A percentile compares a stretch with the other conserved stretches of the same genome.
phyloP scores from a whole-genome alignment of 2,797 vertebrate species.

The Cichlasoma orientale region DNA sequence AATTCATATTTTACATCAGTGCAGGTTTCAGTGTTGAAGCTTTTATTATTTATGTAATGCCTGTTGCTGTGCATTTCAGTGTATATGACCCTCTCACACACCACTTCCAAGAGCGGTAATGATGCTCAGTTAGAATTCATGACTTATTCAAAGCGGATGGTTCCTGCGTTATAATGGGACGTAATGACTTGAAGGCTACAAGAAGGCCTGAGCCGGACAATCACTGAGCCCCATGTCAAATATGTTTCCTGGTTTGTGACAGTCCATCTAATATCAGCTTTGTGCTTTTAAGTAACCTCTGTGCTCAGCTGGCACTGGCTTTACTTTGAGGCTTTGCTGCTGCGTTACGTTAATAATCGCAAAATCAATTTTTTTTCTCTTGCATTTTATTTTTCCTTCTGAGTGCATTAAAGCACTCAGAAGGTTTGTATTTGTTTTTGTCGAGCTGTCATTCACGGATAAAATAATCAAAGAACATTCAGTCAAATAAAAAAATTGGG shows the following conservation, averaged over 20 bases:
- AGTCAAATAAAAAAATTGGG: background rate
- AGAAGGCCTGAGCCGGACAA: background rate
- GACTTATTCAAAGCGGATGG: conserved; percentile 18
- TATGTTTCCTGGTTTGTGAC: background rate
- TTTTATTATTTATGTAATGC: conserved; percentile 41
- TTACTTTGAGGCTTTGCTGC: background rate
- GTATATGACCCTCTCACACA: background rate
- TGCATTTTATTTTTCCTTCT: background rate
- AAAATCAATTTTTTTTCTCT: background rate
- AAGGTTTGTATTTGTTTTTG: background rate
- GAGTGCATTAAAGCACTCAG: background rate
- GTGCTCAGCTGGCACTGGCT: background rate
- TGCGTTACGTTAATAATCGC: background rate
- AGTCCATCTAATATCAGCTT: too few relatives aligned
- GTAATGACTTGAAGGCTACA: background rate
- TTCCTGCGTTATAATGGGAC: conserved; percentile 3
- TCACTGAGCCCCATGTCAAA: background rate
- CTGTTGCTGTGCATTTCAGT: conserved; percentile 17
- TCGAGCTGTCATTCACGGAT: background rate
- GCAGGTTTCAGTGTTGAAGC: background rate
- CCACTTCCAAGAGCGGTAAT: conserved; percentile 8
- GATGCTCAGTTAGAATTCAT: conserved; percentile 14
- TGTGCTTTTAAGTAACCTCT: background rate
- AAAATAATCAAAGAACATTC: background rate
- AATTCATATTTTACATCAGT: background rate